Percentiles rank a stretch among this genome's conserved stretches.
Conservation (phyloP, 2,888 invertebrate species). For the Lampropteryx suffumata region DNA sequence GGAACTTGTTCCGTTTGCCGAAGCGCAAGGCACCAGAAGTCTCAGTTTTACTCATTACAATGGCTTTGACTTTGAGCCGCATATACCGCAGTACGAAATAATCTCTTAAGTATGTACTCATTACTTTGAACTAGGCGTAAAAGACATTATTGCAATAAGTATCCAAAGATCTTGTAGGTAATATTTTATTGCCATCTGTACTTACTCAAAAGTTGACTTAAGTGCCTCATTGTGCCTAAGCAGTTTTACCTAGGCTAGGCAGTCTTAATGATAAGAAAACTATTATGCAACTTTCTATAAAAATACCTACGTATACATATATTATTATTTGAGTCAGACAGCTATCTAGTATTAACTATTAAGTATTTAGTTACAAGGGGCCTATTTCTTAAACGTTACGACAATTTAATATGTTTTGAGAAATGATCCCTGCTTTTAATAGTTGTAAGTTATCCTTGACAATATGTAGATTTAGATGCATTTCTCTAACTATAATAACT, state of each 20-base stretch:
- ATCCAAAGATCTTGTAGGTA: slow-evolving; percentile 38
- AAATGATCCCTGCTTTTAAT: no score
- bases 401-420: not conserved
- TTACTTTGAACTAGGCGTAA: slow-evolving; percentile 5
- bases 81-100: slow-evolving; percentile 72
- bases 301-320: not conserved
- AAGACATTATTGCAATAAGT: slow-evolving; percentile 18
- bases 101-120: slow-evolving; percentile 49
- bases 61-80: slow-evolving; percentile 71
- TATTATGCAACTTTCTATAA: slow-evolving; percentile 3
- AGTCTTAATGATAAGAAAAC: not conserved
- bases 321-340: not conserved
- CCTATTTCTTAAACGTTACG: not conserved
- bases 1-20: slow-evolving; percentile 63
- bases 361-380: not conserved
- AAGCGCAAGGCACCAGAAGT: slow-evolving; percentile 58
- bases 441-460: not conserved
- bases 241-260: not conserved
- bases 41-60: slow-evolving; percentile 76
- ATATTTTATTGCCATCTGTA: slow-evolving; percentile 12
- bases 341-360: slow-evolving; percentile 10
- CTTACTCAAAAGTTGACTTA: not conserved
- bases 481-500: no score
- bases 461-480: not conserved
- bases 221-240: slow-evolving; percentile 5